Evolutionary conservation across 2,113 vertebrate species (phyloP), one percentile per base, ranked within the genome.

Genomic region (Pithys albifrons): DNA sequence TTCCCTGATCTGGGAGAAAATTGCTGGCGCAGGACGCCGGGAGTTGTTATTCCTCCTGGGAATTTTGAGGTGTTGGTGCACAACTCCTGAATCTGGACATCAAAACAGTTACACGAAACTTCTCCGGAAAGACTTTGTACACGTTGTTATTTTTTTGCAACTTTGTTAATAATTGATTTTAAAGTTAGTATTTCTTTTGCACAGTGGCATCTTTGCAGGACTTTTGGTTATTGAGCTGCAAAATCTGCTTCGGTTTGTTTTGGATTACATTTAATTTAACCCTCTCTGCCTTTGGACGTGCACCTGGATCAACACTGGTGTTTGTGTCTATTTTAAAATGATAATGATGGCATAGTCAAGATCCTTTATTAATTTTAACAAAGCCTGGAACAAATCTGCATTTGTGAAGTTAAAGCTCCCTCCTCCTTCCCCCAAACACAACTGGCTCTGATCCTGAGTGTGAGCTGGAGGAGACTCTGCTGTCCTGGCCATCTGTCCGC

Each of bases 401-500:
- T 65, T 88, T 88, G 24, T 86, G 58, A 80, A 70, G 19, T 69
- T 69, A 62, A 37, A 58, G 6, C 39, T 67, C 24, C 48, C 49
- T 35, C 41, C 41, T 37, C 41, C 43, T 45, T 16, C 20, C 27
- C 52, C 17, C 27, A n/a, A 51, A 25, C 35, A 58, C 76, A 70
- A 28, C 54, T 78, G 79, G 23, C 71, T 70, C 43, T 66, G 71
- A n/a, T 66, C 46, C 72, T 74, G 19, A 25, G 23, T 31, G 29
- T 80, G 33, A 94, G 24, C 58, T 87, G 55, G 57, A 71, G 80
- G 62, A 88, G 54, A 20, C 37, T 9, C 23, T 41, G 52, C 64
- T 92, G 87, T 52, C 61, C 28, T 89, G 73, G 54, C 89, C 83
- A 67, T 89, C 75, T 91, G 76, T 73, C 85, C 81, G 91, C 51